phyloP scores from a whole-genome alignment of 2,888 invertebrate genomes.

The Chalcosyrphus nemorum region DNA sequence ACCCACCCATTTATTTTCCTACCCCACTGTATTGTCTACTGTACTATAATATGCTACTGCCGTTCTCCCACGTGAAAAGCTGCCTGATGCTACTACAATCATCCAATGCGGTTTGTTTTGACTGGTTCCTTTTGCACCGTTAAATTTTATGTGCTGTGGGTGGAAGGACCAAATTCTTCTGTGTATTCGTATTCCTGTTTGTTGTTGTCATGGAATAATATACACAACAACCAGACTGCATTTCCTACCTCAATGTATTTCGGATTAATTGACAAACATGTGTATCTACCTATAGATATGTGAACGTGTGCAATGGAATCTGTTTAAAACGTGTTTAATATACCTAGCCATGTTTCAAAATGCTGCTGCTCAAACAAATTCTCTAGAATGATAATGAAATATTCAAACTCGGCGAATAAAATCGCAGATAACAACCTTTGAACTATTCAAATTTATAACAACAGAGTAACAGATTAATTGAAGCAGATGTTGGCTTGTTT shows the following conservation, averaged over 20 bases:
- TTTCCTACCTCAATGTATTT: constrained; percentile 56
- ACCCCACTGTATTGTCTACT: not conserved
- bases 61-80: not conserved
- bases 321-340: constrained; percentile 11
- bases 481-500: not conserved
- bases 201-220: constrained; percentile 42
- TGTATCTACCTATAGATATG: not conserved
- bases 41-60: not conserved
- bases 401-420: not conserved
- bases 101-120: constrained; percentile 35
- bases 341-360: too few species aligned
- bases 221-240: not conserved
- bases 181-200: constrained; percentile 5
- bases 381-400: not conserved
- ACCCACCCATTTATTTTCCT: constrained; percentile 1
- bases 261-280: constrained; percentile 1
- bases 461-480: not conserved
- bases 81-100: constrained; percentile 6
- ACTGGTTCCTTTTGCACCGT: constrained; percentile 22
- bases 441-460: not conserved
- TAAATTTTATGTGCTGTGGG: constrained; percentile 22
- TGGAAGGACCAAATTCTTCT: constrained; percentile 53
- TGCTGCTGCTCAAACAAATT: not conserved
- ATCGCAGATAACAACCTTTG: not conserved
- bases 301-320: constrained; percentile 3